phyloP scores from a whole-genome alignment of 2,797 vertebrate genomes.

The Platyrinchus mystaceus region DNA sequence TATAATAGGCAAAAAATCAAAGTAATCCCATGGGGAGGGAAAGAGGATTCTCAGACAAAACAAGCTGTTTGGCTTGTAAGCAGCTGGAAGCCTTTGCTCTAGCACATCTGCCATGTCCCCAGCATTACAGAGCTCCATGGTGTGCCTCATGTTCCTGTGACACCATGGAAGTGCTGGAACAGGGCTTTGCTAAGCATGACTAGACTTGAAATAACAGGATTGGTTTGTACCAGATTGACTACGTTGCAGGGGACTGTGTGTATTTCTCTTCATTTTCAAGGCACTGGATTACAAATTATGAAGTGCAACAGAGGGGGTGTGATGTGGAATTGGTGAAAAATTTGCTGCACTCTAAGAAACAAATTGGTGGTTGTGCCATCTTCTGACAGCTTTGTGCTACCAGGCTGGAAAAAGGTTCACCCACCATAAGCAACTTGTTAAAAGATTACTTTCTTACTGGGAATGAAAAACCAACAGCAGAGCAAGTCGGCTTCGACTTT shows the following conservation, averaged over 20 bases:
- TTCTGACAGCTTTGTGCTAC: background rate
- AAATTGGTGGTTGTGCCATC: background rate
- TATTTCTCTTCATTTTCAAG: background rate
- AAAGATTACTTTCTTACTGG: background rate
- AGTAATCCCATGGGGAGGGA: background rate
- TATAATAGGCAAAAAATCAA: constrained; percentile 5
- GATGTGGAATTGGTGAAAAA: background rate
- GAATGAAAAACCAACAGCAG: background rate
- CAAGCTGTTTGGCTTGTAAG: background rate
- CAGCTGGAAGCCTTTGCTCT: background rate
- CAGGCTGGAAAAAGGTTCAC: background rate
- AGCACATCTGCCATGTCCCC: background rate
- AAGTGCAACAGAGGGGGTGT: background rate
- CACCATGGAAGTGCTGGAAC: background rate
- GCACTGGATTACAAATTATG: background rate
- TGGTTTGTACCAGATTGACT: background rate
- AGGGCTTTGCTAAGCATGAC: background rate
- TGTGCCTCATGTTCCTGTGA: fast-evolving
- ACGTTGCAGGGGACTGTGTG: background rate
- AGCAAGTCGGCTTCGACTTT: background rate
- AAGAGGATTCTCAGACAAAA: background rate
- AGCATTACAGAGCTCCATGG: background rate
- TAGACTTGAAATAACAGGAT: background rate
- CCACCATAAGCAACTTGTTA: background rate
- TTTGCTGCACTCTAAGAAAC: background rate